Conservation (phyloP, 53 echinoderm and acorn worm genomes). For the Glandiceps talaboti region DNA sequence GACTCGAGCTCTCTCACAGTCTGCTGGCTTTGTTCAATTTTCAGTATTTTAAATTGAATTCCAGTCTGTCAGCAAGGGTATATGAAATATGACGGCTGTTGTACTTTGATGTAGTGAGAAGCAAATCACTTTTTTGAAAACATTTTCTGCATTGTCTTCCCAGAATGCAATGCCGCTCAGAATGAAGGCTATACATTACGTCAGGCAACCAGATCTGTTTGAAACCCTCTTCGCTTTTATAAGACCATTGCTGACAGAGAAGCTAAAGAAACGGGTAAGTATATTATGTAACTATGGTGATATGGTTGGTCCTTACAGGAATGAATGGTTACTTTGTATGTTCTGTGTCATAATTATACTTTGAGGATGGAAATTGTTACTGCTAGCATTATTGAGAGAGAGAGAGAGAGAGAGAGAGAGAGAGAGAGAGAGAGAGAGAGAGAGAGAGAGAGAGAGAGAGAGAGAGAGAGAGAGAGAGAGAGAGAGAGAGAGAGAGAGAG, state of each 20-base stretch:
- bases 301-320: too few relatives aligned
- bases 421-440: conserved; percentile 7
- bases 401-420: conserved; percentile 3
- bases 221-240: conserved; percentile 57
- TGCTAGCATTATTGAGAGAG: too few relatives aligned
- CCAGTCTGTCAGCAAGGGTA: too few relatives aligned
- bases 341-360: too few relatives aligned
- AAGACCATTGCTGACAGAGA: conserved; percentile 81
- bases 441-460: background rate
- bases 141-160: background rate
- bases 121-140: background rate
- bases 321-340: too few relatives aligned
- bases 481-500: conserved; percentile 1
- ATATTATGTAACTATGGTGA: too few relatives aligned
- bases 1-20: too few relatives aligned
- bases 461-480: background rate
- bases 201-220: conserved; percentile 61
- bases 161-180: conserved; percentile 88
- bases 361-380: too few relatives aligned
- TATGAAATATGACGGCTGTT: too few relatives aligned
- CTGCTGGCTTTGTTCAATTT: too few relatives aligned
- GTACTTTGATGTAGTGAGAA: too few relatives aligned
- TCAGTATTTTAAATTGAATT: too few relatives aligned
- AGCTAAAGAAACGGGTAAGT: conserved; percentile 80
- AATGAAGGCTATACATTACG: conserved; percentile 62